Evolutionary conservation across 2,113 vertebrate species (phyloP).

Genomic region (Sinocyclocheilus grahami): DNA sequence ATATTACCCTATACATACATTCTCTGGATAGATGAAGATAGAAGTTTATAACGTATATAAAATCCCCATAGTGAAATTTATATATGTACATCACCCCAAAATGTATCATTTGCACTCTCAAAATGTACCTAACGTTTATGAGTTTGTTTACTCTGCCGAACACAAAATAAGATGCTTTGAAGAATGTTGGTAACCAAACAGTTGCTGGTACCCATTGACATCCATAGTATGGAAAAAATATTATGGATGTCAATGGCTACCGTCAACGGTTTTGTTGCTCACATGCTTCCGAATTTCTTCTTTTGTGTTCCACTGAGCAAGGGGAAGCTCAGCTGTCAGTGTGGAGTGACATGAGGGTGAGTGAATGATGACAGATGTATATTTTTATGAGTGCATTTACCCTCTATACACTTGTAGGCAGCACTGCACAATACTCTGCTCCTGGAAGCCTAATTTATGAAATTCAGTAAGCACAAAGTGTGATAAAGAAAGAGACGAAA

Average conservation of each 20-base stretch:
- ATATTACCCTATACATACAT: too few relatives aligned
- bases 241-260: neutral
- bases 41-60: too few relatives aligned
- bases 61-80: too few relatives aligned
- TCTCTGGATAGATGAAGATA: too few relatives aligned
- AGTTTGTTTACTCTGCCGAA: too few relatives aligned
- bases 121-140: too few relatives aligned
- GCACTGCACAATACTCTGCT: conserved; percentile 9
- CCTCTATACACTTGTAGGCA: conserved; percentile 19
- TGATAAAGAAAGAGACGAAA: conserved; percentile 24
- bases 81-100: too few relatives aligned
- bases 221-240: neutral
- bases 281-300: neutral
- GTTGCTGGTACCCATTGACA: neutral
- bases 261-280: neutral
- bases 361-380: conserved; percentile 9
- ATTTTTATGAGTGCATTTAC: neutral
- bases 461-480: conserved; percentile 1
- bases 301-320: neutral
- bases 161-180: neutral
- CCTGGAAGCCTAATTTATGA: conserved; percentile 36
- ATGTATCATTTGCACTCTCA: neutral
- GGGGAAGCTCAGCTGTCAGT: neutral
- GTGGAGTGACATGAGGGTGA: neutral
- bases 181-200: neutral